Percentiles rank a stretch among this genome's conserved stretches.
phyloP scores from a whole-genome alignment of 2,888 invertebrate species.

The Lochmaea capreae region DNA sequence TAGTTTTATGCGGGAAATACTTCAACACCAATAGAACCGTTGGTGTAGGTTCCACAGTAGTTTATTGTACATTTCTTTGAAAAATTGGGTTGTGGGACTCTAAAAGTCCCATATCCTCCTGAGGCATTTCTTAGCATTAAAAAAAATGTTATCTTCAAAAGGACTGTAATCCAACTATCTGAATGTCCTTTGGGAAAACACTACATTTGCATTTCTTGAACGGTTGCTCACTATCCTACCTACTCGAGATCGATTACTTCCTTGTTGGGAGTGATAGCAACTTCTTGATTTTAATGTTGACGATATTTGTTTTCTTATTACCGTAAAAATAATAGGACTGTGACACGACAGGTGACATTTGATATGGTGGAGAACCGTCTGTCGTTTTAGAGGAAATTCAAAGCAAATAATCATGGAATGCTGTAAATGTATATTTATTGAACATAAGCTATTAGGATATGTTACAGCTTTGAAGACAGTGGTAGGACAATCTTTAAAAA shows the following conservation, averaged over 20 bases:
- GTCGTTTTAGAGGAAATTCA: slow-evolving; percentile 13
- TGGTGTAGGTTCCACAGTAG: no score
- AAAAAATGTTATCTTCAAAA: no score
- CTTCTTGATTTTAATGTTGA: slow-evolving; percentile 24
- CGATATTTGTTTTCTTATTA: slow-evolving; percentile 19
- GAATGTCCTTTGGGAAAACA: slow-evolving; percentile 3
- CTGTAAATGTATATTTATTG: slow-evolving; percentile 7
- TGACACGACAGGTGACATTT: slow-evolving; percentile 15
- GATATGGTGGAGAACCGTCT: slow-evolving; percentile 8
- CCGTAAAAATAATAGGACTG: slow-evolving; percentile 17
- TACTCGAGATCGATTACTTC: slow-evolving; percentile 19
- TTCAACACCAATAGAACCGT: no score
- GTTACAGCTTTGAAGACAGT: slow-evolving; percentile 8
- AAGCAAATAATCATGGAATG: slow-evolving; percentile 19
- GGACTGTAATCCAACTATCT: neutral
- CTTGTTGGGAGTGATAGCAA: slow-evolving; percentile 16
- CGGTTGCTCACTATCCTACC: slow-evolving; percentile 4
- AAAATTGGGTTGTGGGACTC: no score
- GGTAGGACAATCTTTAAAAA: neutral
- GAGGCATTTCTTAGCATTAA: no score
- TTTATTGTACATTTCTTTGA: no score
- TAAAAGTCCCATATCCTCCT: no score
- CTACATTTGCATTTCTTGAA: slow-evolving; percentile 2
- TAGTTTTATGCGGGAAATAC: slow-evolving; percentile 5
- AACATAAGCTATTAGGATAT: slow-evolving; percentile 6